Evolutionary conservation across 2,113 vertebrate species (phyloP).

Genomic region (Climacteris rufus): DNA sequence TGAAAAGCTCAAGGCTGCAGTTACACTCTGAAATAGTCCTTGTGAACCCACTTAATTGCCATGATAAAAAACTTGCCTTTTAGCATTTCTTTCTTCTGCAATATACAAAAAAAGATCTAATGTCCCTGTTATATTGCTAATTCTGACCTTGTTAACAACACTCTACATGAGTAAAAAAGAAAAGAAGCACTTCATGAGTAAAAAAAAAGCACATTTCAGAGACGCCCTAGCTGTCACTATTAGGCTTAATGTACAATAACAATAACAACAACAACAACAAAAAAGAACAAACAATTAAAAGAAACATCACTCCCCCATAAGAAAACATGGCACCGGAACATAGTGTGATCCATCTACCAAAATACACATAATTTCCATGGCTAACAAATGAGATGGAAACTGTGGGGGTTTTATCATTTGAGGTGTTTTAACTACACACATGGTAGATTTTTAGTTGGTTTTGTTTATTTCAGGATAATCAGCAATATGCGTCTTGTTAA

Average conservation of each 20-base stretch:
- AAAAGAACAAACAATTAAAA: not conserved
- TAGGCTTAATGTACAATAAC: not conserved
- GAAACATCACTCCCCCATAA: not conserved
- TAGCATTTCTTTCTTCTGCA: not conserved
- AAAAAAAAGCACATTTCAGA: not conserved
- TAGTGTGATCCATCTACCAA: not conserved
- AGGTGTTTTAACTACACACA: not conserved
- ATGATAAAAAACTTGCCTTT: not conserved
- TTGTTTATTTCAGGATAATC: not conserved
- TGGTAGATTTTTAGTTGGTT: not conserved
- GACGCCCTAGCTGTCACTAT: not conserved
- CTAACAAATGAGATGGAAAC: not conserved
- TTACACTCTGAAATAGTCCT: not conserved
- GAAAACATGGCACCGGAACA: not conserved
- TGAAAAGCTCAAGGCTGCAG: not conserved
- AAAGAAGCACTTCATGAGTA: not conserved
- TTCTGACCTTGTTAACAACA: not conserved
- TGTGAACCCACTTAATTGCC: not conserved
- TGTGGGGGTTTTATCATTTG: not conserved
- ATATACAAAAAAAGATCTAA: not conserved
- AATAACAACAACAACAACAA: no score
- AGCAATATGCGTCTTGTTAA: not conserved
- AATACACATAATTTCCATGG: not conserved
- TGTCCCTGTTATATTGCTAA: not conserved
- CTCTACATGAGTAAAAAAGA: not conserved